Evolutionary conservation across 2,797 vertebrate genomes (phyloP).

Genomic region (Pangasius krempfi): DNA sequence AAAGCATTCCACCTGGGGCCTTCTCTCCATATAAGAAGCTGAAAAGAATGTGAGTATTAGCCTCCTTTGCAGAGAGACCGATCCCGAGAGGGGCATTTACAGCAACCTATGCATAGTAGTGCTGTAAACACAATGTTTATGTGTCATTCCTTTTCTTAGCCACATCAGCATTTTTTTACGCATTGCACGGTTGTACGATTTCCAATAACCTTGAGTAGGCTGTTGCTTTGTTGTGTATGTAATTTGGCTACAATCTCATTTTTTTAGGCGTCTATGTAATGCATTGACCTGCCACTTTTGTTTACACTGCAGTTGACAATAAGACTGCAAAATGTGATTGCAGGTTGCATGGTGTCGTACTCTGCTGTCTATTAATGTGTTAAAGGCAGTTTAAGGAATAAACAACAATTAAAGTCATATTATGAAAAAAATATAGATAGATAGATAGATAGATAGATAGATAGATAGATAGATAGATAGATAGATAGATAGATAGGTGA

Average conservation of each 20-base stretch:
- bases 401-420: neutral
- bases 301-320: neutral
- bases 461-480: too few species aligned
- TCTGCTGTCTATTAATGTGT: neutral
- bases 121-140: constrained; percentile 26
- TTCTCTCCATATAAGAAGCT: constrained; percentile 96
- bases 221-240: constrained; percentile 10
- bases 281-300: neutral
- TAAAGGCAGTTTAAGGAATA: too few species aligned
- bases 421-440: too few species aligned
- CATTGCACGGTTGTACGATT: neutral
- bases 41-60: constrained; percentile 91
- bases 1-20: constrained; percentile 87
- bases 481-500: too few species aligned
- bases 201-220: constrained; percentile 28
- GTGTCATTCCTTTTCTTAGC: constrained; percentile 6
- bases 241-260: constrained; percentile 10
- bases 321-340: neutral
- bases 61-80: constrained; percentile 25
- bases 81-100: constrained; percentile 20
- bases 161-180: neutral
- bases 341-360: neutral
- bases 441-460: too few species aligned
- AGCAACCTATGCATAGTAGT: neutral
- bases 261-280: neutral